Evolutionary conservation across 2,797 vertebrate species (phyloP).

Genomic region (Mus caroli): DNA sequence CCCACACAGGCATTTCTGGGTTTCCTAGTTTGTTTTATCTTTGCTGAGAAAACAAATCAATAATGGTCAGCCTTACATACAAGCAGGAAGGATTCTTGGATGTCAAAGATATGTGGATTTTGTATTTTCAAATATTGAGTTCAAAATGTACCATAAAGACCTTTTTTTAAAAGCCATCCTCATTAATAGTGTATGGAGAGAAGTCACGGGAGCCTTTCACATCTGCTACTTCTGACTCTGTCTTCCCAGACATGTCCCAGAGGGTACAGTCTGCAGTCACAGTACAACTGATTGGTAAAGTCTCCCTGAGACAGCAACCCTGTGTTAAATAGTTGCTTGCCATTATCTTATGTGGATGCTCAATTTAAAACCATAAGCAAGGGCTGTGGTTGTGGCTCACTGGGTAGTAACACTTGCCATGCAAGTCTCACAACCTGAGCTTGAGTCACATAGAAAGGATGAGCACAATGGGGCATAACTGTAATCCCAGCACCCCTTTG

Average conservation of each 20-base stretch:
- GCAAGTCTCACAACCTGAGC: not conserved
- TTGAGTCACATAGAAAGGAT: not conserved
- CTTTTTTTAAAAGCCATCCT: not conserved
- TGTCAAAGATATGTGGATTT: not conserved
- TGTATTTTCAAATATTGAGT: constrained; percentile 67
- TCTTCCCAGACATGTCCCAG: constrained; percentile 30
- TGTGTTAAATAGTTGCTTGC: not conserved
- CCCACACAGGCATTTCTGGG: not conserved
- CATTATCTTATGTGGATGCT: not conserved
- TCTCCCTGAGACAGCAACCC: not conserved
- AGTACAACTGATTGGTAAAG: constrained; percentile 10
- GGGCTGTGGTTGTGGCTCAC: not conserved
- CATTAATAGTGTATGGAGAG: not conserved
- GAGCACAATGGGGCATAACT: not conserved
- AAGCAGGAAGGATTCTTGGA: not conserved
- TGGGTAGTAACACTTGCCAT: too few relatives aligned
- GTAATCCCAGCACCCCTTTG: not conserved
- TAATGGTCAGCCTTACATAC: not conserved
- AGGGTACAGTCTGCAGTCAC: not conserved
- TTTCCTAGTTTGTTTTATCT: not conserved
- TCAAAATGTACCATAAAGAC: constrained; percentile 19
- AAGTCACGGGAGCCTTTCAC: not conserved
- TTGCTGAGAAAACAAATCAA: constrained; percentile 39
- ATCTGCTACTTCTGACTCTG: constrained; percentile 1
- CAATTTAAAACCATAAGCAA: not conserved